Evolutionary conservation across 1,140 invertebrate genomes (phyloP).

Genomic region (Eumaeus atala): DNA sequence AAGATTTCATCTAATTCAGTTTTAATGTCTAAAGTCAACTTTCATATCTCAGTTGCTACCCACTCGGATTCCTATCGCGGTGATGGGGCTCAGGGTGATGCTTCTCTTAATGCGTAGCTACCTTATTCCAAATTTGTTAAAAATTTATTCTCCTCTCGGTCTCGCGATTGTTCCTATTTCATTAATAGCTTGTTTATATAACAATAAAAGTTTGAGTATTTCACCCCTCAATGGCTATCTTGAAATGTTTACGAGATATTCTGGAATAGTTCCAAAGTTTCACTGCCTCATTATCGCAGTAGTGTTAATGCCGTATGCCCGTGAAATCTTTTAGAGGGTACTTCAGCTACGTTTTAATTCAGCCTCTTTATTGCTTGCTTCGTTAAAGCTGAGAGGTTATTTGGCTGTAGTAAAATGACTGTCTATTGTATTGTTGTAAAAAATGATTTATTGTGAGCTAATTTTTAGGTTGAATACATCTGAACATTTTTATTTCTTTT

Average conservation of each 20-base stretch:
- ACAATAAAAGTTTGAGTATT: constrained; percentile 8
- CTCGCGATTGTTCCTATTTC: background rate
- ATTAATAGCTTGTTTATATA: constrained; percentile 1
- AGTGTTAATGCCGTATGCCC: constrained; percentile 62
- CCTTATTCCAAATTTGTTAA: too few relatives aligned
- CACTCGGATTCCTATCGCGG: too few relatives aligned
- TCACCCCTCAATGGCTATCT: constrained; percentile 22
- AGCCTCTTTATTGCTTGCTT: constrained; percentile 58
- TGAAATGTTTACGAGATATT: constrained; percentile 49
- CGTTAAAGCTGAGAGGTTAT: constrained; percentile 61
- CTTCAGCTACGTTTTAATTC: constrained; percentile 60
- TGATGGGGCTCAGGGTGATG: too few relatives aligned
- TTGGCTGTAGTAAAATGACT: constrained; percentile 42
- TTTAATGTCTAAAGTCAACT: too few relatives aligned
- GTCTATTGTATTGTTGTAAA: constrained; percentile 26
- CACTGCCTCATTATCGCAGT: constrained; percentile 57
- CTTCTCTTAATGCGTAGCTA: too few relatives aligned
- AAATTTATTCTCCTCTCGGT: too few relatives aligned
- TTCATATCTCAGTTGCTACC: too few relatives aligned
- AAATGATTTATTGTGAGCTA: constrained; percentile 3
- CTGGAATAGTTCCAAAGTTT: constrained; percentile 63
- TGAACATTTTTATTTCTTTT: background rate
- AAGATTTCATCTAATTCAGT: too few relatives aligned
- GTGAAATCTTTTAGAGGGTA: constrained; percentile 59
- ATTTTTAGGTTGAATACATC: background rate